These are phyloP conservation scores for Silurus lanzhouensis DNA, from an alignment of 2,797 vertebrate genomes.

Conservation along the genomic window DNA sequence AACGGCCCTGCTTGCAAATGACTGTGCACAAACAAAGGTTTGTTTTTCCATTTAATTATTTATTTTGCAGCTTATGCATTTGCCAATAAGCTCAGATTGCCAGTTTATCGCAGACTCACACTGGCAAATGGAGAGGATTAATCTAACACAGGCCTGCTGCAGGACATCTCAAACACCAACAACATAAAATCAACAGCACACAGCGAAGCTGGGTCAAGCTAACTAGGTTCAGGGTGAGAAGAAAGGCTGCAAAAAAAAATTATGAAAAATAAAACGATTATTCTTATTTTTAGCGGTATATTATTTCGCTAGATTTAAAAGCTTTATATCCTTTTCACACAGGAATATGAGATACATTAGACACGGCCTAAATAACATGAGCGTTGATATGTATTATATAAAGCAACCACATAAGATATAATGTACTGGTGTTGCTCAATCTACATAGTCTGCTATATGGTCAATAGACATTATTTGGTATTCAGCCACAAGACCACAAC, in stretches of 20 bases:
- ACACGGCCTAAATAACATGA: not conserved
- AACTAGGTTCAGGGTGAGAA: not conserved
- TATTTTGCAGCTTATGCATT: conserved; percentile 58
- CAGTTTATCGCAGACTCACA: conserved; percentile 66
- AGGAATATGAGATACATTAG: not conserved
- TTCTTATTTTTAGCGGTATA: not conserved
- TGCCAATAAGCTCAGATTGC: conserved; percentile 64
- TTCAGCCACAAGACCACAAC: not conserved
- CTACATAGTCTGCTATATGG: not conserved
- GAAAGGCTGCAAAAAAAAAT: not conserved
- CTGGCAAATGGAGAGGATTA: conserved; percentile 61
- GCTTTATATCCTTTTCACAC: not conserved
- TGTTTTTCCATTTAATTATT: conserved; percentile 44
- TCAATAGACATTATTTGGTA: not conserved
- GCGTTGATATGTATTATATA: not conserved
- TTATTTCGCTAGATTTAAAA: not conserved
- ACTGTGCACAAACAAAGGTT: conserved; percentile 52
- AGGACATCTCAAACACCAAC: conserved; percentile 52
- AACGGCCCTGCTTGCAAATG: conserved; percentile 46
- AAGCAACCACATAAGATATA: not conserved
- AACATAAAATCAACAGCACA: conserved; percentile 54
- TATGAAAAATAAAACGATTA: not conserved
- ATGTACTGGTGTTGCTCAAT: not conserved
- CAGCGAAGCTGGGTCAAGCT: conserved; percentile 1
- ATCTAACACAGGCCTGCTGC: conserved; percentile 65